phyloP scores from a whole-genome alignment of 2,888 invertebrate genomes.

The Dusona sp. region DNA sequence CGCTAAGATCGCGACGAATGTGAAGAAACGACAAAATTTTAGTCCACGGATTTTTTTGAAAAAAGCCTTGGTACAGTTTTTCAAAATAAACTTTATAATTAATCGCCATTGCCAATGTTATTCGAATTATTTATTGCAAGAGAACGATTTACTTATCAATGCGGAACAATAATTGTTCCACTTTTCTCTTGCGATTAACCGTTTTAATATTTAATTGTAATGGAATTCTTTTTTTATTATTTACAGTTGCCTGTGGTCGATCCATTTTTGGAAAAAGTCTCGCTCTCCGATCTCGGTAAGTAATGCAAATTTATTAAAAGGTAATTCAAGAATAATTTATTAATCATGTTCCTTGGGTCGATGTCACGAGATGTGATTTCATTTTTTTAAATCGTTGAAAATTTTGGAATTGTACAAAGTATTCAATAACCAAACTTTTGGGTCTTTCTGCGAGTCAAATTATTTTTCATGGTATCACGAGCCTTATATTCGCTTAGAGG shows the following conservation, averaged over 20 bases:
- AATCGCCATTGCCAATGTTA: neutral
- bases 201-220: neutral
- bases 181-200: neutral
- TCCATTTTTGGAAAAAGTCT: constrained; percentile 95
- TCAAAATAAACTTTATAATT: neutral
- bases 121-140: neutral
- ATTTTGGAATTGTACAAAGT: neutral
- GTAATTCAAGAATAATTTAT: neutral
- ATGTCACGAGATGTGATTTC: constrained; percentile 14
- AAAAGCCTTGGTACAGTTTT: constrained; percentile 78
- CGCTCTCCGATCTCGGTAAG: constrained; percentile 91
- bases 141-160: neutral
- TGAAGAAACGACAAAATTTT: constrained; percentile 80
- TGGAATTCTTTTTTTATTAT: constrained; percentile 15
- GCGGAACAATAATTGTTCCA: neutral
- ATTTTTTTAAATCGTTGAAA: neutral
- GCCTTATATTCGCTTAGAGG: neutral
- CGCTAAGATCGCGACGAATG: constrained; percentile 81
- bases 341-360: constrained; percentile 46
- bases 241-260: constrained; percentile 94
- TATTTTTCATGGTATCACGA: neutral
- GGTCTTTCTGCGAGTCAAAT: neutral
- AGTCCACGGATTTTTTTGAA: constrained; percentile 78
- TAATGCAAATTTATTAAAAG: constrained; percentile 72
- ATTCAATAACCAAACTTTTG: neutral